Evolutionary conservation across 2,797 vertebrate genomes (phyloP).

Genomic region (Liasis olivaceus): DNA sequence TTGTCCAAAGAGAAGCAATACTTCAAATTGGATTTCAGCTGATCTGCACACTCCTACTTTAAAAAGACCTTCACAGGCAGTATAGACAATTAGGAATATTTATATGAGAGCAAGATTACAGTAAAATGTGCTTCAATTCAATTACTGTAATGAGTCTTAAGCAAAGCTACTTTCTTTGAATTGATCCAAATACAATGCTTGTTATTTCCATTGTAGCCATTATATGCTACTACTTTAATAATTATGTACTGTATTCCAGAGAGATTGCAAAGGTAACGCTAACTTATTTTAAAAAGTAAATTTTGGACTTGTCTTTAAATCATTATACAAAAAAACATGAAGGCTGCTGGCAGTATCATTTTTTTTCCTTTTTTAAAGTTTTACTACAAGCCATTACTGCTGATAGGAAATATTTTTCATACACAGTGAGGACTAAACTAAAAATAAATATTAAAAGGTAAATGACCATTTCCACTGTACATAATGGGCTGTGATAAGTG

Average conservation of each 20-base stretch:
- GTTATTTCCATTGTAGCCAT: not conserved
- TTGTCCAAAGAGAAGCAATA: too few relatives aligned
- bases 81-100: not conserved
- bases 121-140: not conserved
- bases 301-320: not conserved
- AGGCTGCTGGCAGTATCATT: not conserved
- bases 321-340: not conserved
- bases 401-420: not conserved
- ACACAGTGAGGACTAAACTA: not conserved
- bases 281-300: not conserved
- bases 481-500: conserved; percentile 1
- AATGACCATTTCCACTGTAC: not conserved
- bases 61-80: not conserved
- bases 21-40: too few relatives aligned
- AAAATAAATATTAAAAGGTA: conserved; percentile 21
- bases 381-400: not conserved
- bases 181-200: not conserved
- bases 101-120: not conserved
- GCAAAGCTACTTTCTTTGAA: not conserved
- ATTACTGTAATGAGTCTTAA: not conserved
- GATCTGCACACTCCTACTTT: too few relatives aligned
- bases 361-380: not conserved
- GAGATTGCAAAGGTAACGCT: not conserved
- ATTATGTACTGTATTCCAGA: not conserved
- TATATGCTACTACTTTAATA: not conserved